Evolutionary conservation across 2,113 vertebrate species (phyloP).

Genomic region (Alectura lathami): DNA sequence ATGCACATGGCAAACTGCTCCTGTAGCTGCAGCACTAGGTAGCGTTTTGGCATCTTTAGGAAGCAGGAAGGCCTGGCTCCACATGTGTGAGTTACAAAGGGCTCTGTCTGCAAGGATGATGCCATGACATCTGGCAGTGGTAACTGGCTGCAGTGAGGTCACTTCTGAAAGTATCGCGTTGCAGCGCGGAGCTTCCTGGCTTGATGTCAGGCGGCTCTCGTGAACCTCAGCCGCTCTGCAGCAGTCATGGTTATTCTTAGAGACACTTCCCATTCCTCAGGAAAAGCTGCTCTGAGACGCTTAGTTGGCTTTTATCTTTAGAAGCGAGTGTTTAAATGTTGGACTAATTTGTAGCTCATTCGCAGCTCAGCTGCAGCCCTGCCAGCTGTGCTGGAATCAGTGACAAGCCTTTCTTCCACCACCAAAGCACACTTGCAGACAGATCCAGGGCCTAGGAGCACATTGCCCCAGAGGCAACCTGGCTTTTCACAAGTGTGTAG

Average conservation of each 20-base stretch:
- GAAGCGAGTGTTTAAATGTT: conserved; percentile 44
- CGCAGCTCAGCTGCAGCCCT: conserved; percentile 42
- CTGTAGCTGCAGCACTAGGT: background rate
- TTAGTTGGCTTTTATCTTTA: conserved; percentile 51
- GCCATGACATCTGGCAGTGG: background rate
- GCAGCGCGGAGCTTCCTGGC: background rate
- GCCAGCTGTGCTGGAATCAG: conserved; percentile 27
- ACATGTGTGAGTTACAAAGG: background rate
- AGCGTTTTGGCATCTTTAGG: background rate
- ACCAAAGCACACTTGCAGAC: conserved; percentile 41
- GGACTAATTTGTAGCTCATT: conserved; percentile 58
- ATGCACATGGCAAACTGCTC: background rate
- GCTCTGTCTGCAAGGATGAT: background rate
- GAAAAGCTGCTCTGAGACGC: conserved; percentile 37
- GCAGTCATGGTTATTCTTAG: conserved; percentile 34
- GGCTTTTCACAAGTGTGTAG: conserved; percentile 6
- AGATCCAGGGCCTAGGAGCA: conserved; percentile 26
- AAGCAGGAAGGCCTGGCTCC: background rate
- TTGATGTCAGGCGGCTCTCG: background rate
- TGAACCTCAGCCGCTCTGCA: background rate
- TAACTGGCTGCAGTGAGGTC: background rate
- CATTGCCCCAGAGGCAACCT: conserved; percentile 40
- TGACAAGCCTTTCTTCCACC: conserved; percentile 53
- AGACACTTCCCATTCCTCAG: conserved; percentile 39
- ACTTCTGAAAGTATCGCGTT: background rate